A percentile compares a stretch with the other conserved stretches of the same genome.
phyloP scores from a whole-genome alignment of 2,888 invertebrate species.

The Brachyopa scutellaris region DNA sequence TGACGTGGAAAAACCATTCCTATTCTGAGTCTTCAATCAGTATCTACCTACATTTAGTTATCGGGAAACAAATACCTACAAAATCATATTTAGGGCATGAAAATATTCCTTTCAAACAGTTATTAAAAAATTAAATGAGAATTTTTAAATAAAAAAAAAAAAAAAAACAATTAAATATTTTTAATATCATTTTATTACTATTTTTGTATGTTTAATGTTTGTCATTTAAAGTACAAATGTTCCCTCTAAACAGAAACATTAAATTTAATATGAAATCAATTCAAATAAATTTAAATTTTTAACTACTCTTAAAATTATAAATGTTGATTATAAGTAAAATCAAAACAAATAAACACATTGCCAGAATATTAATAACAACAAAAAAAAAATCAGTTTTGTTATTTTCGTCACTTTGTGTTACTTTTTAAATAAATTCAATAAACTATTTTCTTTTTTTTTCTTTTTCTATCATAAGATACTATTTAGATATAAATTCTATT shows the following conservation, averaged over 20 bases:
- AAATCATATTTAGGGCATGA: no score
- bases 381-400: slow-evolving; percentile 10
- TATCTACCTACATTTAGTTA: no score
- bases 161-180: slow-evolving; percentile 28
- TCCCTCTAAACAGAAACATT: slow-evolving; percentile 12
- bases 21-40: no score
- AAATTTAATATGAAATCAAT: slow-evolving; percentile 13
- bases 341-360: no score
- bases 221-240: background rate
- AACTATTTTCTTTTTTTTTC: slow-evolving; percentile 38
- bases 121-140: no score
- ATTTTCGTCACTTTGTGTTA: slow-evolving; percentile 5
- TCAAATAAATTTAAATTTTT: background rate
- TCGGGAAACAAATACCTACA: no score
- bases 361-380: slow-evolving; percentile 20
- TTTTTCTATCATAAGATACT: slow-evolving; percentile 48
- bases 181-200: slow-evolving; percentile 61
- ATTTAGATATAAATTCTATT: slow-evolving; percentile 52
- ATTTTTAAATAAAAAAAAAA: background rate
- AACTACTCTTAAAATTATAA: slow-evolving; percentile 30
- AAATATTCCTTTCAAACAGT: background rate
- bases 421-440: slow-evolving; percentile 55
- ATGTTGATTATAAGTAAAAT: background rate
- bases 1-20: no score
- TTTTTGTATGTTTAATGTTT: slow-evolving; percentile 15